Percentiles rank a stretch among this genome's conserved stretches.
Evolutionary conservation across 2,113 vertebrate species (phyloP).

Genomic region (Polyodon spathula): DNA sequence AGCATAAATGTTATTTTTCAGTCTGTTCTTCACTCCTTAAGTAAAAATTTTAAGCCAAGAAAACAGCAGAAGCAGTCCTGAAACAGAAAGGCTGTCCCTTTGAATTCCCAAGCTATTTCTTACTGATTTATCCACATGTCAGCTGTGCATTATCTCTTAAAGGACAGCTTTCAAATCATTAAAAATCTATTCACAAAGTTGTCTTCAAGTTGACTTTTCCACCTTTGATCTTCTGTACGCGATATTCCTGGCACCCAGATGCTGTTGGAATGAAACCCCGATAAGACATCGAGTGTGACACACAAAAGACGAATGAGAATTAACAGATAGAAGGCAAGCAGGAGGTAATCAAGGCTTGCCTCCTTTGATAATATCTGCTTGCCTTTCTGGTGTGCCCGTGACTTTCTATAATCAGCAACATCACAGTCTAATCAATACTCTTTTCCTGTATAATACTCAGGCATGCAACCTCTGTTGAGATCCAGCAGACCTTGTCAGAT

Average conservation of each 20-base stretch:
- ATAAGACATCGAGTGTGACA: constrained; percentile 42
- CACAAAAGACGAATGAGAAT: constrained; percentile 46
- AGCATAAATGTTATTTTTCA: too few species aligned
- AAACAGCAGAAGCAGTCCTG: neutral
- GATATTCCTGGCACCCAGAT: constrained; percentile 28
- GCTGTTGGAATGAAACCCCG: constrained; percentile 27
- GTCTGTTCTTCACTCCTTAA: neutral
- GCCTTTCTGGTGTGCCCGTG: constrained; percentile 5
- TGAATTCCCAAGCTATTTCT: constrained; percentile 16
- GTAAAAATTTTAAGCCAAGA: neutral
- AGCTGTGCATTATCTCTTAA: neutral
- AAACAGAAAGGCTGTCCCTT: constrained; percentile 4
- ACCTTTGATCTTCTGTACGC: constrained; percentile 29
- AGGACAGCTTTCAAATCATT: constrained; percentile 25
- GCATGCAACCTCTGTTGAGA: neutral
- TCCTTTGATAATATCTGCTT: constrained; percentile 15
- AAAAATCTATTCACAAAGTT: constrained; percentile 7
- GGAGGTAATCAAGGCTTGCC: constrained; percentile 15
- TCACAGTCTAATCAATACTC: constrained; percentile 5
- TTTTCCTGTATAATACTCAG: neutral
- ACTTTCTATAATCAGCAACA: constrained; percentile 13
- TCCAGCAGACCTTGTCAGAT: too few species aligned
- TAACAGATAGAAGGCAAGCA: constrained; percentile 38
- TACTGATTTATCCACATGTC: constrained; percentile 17
- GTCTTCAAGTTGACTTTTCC: constrained; percentile 15